Evolutionary conservation across 2,797 vertebrate genomes (phyloP).

Genomic region (Sitta carolinensis): DNA sequence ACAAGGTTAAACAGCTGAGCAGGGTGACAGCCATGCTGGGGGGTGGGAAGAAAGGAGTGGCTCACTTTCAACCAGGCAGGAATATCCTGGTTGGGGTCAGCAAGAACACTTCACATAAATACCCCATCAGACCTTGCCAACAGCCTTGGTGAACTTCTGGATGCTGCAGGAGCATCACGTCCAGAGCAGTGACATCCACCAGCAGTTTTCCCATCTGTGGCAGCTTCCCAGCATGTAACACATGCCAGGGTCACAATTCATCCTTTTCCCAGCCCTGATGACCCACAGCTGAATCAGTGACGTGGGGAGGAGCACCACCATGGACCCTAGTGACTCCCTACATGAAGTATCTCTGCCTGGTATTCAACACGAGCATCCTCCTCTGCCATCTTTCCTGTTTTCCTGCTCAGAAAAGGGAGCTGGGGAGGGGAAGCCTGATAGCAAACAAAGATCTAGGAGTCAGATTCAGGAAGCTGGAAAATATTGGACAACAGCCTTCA

Average conservation of each 20-base stretch:
- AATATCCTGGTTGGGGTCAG: neutral
- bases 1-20: neutral
- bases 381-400: neutral
- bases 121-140: neutral
- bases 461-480: neutral
- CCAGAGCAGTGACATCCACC: neutral
- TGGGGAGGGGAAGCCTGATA: neutral
- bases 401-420: neutral
- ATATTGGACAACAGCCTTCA: neutral
- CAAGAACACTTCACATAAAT: neutral
- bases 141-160: neutral
- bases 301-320: neutral
- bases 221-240: neutral
- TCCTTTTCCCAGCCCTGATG: neutral
- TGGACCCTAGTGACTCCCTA: fast-evolving
- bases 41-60: neutral
- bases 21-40: fast-evolving
- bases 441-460: neutral
- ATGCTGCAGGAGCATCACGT: neutral
- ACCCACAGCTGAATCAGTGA: neutral
- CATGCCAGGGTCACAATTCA: neutral
- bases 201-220: neutral
- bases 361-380: neutral
- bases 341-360: neutral
- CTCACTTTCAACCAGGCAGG: neutral